A percentile compares a stretch with the other conserved stretches of the same genome.
phyloP scores from a whole-genome alignment of 2,113 vertebrate species.

The Daubentonia madagascariensis region DNA sequence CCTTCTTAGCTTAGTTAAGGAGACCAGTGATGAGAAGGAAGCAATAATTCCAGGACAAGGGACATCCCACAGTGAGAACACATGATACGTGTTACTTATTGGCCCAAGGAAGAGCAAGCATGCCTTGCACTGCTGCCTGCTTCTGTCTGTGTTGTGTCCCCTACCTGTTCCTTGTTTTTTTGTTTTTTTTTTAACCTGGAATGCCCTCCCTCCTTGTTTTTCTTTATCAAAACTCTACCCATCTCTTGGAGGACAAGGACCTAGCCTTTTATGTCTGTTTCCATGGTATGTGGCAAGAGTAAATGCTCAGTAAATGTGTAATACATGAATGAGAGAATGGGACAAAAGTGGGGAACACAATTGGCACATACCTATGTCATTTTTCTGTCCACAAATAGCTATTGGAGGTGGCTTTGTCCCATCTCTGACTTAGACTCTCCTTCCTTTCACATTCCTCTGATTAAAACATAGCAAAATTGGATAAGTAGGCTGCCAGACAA shows the following conservation, averaged over 20 bases:
- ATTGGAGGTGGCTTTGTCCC: background rate
- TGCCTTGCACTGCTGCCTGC: background rate
- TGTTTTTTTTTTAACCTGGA: constrained; percentile 16
- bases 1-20: background rate
- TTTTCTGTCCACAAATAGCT: background rate
- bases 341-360: background rate
- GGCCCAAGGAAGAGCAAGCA: background rate
- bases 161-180: background rate
- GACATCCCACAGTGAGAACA: background rate
- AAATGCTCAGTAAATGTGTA: background rate
- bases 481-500: background rate
- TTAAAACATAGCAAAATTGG: background rate
- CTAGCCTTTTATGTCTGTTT: background rate
- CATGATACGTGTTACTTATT: background rate
- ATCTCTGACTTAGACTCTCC: background rate
- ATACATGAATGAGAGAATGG: background rate
- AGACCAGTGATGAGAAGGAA: background rate
- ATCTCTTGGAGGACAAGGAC: background rate
- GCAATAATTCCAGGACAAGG: background rate
- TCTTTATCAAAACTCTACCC: background rate
- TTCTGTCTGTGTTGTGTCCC: background rate
- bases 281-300: background rate
- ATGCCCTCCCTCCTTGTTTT: background rate
- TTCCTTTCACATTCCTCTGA: background rate
- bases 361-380: background rate